phyloP scores from a whole-genome alignment of 2,888 invertebrate genomes.

The Eumerus sabulonum region DNA sequence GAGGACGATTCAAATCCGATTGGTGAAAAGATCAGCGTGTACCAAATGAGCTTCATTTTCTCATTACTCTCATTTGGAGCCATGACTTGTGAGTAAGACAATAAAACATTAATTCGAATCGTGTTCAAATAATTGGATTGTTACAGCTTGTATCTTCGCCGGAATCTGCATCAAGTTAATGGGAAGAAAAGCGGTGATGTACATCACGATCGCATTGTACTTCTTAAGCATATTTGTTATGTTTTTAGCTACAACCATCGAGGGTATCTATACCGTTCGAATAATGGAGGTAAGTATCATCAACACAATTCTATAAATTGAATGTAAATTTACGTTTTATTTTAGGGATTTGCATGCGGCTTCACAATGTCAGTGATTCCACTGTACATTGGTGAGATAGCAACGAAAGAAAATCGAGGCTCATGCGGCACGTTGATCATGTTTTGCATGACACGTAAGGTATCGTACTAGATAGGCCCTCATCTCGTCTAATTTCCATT shows the following conservation, averaged over 20 bases:
- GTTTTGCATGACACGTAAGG: conserved; percentile 1
- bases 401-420: conserved; percentile 89
- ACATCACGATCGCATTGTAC: neutral
- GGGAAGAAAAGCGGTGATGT: neutral
- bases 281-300: neutral
- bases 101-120: neutral
- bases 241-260: neutral
- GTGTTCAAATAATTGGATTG: too few relatives aligned
- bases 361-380: conserved; percentile 82
- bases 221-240: neutral
- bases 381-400: conserved; percentile 92
- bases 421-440: conserved; percentile 90
- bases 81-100: neutral
- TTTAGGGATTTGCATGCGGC: neutral
- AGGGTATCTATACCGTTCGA: neutral
- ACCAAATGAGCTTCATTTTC: neutral
- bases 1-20: conserved; percentile 77
- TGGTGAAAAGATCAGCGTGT: neutral
- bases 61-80: neutral
- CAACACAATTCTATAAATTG: too few relatives aligned
- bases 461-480: neutral
- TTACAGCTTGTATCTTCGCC: neutral
- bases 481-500: neutral
- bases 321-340: neutral
- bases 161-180: neutral